Conservation (phyloP, 2,888 invertebrate species). For the Strigamia transsilvanica region DNA sequence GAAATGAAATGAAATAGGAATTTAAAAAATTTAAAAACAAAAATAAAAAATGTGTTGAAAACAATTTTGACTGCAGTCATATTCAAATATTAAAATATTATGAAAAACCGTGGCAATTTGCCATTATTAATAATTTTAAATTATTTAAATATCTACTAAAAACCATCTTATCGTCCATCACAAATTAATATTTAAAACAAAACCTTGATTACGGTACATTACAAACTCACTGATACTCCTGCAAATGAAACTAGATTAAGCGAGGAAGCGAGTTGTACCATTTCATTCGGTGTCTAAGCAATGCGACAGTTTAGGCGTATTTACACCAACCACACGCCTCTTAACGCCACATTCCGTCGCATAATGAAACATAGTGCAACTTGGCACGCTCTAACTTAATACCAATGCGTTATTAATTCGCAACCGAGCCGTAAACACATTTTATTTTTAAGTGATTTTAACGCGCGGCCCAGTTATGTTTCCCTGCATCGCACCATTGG, state of each 20-base stretch:
- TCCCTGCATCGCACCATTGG: background rate
- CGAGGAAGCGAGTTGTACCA: background rate
- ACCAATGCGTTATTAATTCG: conserved; percentile 5
- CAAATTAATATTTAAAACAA: background rate
- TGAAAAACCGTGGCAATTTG: no score
- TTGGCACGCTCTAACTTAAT: conserved; percentile 26
- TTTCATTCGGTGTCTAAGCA: background rate
- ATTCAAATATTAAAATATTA: no score
- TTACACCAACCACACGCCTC: background rate
- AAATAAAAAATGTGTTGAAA: no score
- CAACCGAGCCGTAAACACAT: conserved; percentile 25
- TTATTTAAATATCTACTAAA: no score
- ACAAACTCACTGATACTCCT: background rate
- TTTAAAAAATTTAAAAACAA: no score
- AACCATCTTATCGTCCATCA: no score
- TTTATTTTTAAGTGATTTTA: conserved; percentile 18
- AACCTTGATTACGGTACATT: background rate
- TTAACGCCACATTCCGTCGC: conserved; percentile 10
- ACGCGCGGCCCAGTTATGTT: background rate
- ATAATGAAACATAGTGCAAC: conserved; percentile 9
- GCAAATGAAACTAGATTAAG: background rate
- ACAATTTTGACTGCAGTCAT: no score
- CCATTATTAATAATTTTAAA: no score
- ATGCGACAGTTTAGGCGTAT: background rate
- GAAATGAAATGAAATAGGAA: no score